These are phyloP conservation scores for Alcedo atthis DNA, from an alignment of 2,797 vertebrate genomes.

Conservation along the genomic window DNA sequence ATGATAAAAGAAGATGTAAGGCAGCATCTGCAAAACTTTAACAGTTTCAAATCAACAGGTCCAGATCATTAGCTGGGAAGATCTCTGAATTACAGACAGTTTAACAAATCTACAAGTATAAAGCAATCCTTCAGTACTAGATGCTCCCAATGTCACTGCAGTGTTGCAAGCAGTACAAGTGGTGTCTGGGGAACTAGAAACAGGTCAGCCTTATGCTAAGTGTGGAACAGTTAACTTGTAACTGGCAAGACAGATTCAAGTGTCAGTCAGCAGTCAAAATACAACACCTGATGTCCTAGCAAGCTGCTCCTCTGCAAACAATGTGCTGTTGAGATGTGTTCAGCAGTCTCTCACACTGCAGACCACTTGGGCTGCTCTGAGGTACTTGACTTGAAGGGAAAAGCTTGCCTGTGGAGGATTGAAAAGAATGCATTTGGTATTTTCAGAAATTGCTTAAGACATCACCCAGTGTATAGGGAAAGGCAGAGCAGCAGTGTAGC, in stretches of 20 bases:
- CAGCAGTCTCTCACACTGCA: not conserved
- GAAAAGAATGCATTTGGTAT: not conserved
- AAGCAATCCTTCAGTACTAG: not conserved
- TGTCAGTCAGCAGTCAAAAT: not conserved
- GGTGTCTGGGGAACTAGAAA: not conserved
- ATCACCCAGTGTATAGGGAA: not conserved
- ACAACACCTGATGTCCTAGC: rapidly evolving
- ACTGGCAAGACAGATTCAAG: not conserved
- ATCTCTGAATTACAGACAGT: not conserved
- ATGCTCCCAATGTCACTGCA: not conserved
- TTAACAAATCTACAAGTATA: not conserved
- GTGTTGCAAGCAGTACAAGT: not conserved
- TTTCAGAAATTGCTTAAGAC: not conserved
- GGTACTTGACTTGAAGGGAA: not conserved
- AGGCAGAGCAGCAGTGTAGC: not conserved
- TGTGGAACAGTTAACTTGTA: not conserved
- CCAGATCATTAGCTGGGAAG: not conserved
- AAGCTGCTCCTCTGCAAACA: not conserved
- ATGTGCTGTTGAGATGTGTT: not conserved
- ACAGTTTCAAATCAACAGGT: not conserved
- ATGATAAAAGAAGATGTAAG: not conserved
- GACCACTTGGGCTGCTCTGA: not conserved
- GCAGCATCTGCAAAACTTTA: not conserved
- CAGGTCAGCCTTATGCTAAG: not conserved
- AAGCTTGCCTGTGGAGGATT: not conserved